Conservation (phyloP, 2,113 vertebrate species). For the Nesogale talazaci region DNA sequence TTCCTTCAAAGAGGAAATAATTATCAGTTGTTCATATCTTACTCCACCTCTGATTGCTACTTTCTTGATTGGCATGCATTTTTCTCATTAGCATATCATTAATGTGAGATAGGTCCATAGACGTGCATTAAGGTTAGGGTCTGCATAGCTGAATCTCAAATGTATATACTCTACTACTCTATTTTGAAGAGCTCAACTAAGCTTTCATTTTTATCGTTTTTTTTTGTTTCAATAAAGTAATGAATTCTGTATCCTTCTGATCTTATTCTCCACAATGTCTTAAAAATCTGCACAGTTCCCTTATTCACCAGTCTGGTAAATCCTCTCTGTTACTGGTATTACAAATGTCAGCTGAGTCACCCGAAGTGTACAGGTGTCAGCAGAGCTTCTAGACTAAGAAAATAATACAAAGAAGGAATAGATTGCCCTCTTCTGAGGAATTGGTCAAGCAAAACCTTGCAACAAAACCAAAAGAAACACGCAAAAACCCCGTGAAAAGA, state of each 20-base stretch:
- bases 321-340: no score
- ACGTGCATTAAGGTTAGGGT: neutral
- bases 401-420: no score
- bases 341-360: no score
- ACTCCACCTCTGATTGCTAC: neutral
- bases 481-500: no score
- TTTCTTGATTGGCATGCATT: neutral
- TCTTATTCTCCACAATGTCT: neutral
- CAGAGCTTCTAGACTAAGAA: no score
- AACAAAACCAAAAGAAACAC: no score
- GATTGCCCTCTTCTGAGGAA: no score
- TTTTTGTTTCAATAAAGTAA: neutral
- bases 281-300: neutral
- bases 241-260: neutral
- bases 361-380: no score
- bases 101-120: neutral
- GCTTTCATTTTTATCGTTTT: neutral
- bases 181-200: conserved; percentile 2
- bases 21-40: neutral
- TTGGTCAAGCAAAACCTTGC: no score
- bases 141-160: neutral
- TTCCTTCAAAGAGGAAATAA: conserved; percentile 10
- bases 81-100: neutral
- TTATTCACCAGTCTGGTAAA: neutral
- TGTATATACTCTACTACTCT: neutral